phyloP scores from a whole-genome alignment of 2,888 invertebrate species.

The Sminthurinus aureus region DNA sequence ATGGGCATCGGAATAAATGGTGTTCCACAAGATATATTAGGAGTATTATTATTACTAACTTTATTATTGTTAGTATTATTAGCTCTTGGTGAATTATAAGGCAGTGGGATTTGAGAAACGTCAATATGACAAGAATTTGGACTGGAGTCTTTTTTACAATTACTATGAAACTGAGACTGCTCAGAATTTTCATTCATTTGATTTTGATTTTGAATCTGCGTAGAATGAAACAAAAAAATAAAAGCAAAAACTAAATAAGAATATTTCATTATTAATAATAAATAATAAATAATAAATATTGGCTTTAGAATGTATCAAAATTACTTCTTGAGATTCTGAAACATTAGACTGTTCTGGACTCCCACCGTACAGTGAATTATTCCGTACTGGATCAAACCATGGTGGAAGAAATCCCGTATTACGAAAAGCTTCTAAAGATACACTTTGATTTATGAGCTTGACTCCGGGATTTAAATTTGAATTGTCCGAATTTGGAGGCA shows the following conservation, averaged over 20 bases:
- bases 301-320: not conserved
- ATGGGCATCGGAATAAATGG: not conserved
- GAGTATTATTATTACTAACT: too few species aligned
- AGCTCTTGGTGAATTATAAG: not conserved
- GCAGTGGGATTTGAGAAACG: not conserved
- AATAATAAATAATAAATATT: not conserved
- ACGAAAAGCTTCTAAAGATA: constrained; percentile 32
- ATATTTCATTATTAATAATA: too few species aligned
- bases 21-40: not conserved
- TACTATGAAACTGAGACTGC: too few species aligned
- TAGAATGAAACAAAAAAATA: not conserved
- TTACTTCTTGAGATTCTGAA: not conserved
- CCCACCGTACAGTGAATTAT: constrained; percentile 25
- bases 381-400: constrained; percentile 34
- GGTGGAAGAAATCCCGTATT: constrained; percentile 38
- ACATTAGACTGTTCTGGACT: not conserved
- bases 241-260: not conserved
- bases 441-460: constrained; percentile 23
- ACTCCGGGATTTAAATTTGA: not conserved
- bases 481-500: not conserved
- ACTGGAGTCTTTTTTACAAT: too few species aligned
- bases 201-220: not conserved
- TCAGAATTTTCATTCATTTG: not conserved
- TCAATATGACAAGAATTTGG: not conserved
- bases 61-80: not conserved